Evolutionary conservation across 1,140 invertebrate genomes (phyloP), one percentile per base, ranked within the genome.

Genomic region (Calephelis virginiensis): DNA sequence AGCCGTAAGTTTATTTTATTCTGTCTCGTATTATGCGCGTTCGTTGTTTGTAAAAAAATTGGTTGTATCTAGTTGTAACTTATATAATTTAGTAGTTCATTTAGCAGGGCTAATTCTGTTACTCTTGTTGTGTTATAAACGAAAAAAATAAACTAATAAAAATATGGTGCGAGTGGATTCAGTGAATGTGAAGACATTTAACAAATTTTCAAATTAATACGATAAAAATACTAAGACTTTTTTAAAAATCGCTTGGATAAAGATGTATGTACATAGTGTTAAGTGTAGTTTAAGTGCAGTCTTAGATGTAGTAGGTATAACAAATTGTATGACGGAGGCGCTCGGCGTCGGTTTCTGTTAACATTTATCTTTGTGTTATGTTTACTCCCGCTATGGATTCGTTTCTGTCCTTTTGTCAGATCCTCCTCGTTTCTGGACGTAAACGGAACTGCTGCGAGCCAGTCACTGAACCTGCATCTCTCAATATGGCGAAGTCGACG

Each of bases 161-260:
- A 75, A 77, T 72, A 81, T 86, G 83, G 85, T 87, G 88, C 81
- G 82, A 89, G 85, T 86, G 88, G 79, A 86, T 82, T 78, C 84
- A 82, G 86, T 90, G 88, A 85, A 85, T 80, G 82, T 82, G 47
- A 84, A 87, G 89, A 91, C 89, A 88, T 89, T 90, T 91, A 91
- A 91, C 89, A 89, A 91, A 91, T 91, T 91, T 90, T 86, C 84
- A 88, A 89, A 85, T 89, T 83, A 83, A 86, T 87, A 89, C 77
- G 82, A 84, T 84, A 82, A 81, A 87, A 87, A 80, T 89, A 90
- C 85, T 87, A 88, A 87, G 83, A 88, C 81, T 87, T 90, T 90
- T 86, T 86, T 83, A 77, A 80, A 80, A 85, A 86, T 89, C 77
- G 88, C 86, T 90, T 88, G 82, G 80, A 85, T 84, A 88, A 85